Percentiles rank a stretch among this genome's conserved stretches.
phyloP scores from a whole-genome alignment of 1,140 invertebrate species.

The Heliconius melpomene region DNA sequence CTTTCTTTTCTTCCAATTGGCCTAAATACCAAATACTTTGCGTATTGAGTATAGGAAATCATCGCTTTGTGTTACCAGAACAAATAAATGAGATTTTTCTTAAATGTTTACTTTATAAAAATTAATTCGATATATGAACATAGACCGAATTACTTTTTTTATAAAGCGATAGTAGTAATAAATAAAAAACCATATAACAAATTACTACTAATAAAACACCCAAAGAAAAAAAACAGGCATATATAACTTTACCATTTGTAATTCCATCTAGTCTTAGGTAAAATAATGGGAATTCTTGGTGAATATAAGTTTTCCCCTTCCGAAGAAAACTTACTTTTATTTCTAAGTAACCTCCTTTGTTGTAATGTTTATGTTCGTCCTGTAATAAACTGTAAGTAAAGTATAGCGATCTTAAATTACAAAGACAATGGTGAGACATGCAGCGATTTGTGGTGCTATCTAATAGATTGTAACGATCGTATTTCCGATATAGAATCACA shows the following conservation, averaged over 20 bases:
- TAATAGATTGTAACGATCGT: constrained; percentile 9
- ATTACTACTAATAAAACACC: neutral
- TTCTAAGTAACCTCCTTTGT: constrained; percentile 18
- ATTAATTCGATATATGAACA: too few species aligned
- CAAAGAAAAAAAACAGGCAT: neutral
- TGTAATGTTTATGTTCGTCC: constrained; percentile 20
- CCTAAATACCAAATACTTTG: too few species aligned
- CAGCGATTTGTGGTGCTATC: neutral
- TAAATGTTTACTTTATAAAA: too few species aligned
- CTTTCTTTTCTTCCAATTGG: too few species aligned
- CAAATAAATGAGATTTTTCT: too few species aligned
- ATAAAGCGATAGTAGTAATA: too few species aligned
- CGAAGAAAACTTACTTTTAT: constrained; percentile 26
- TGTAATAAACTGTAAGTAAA: constrained; percentile 16
- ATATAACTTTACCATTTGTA: constrained; percentile 3
- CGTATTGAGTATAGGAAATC: too few species aligned
- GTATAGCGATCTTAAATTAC: constrained; percentile 6
- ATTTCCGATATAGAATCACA: neutral
- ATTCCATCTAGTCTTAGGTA: constrained; percentile 2
- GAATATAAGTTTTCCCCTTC: constrained; percentile 30
- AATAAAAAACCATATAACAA: too few species aligned
- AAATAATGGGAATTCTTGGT: constrained; percentile 11
- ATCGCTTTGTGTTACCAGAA: too few species aligned
- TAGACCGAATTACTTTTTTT: too few species aligned
- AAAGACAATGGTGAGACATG: neutral